Evolutionary conservation across 2,113 vertebrate species (phyloP), one percentile per base, ranked within the genome.

Genomic region (Apodemus speciosus): DNA sequence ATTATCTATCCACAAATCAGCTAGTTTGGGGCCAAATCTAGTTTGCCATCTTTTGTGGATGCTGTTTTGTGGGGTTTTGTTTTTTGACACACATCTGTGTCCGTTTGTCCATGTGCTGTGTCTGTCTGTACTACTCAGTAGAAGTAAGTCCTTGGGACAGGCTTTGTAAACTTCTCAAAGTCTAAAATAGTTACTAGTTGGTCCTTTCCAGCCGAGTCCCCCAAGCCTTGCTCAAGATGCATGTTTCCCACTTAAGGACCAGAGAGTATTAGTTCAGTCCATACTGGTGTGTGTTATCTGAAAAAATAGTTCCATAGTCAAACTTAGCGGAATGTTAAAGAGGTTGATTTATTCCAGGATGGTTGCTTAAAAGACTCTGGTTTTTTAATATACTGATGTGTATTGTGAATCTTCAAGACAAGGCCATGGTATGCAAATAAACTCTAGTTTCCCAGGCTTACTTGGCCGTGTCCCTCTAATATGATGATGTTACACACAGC

Each of bases 391-490:
- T 66, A 85, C 79, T 93, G 77, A 68, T 79, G 51, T 94, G 66
- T 89, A 90, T 94, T 94, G 95, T 95, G 95, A 95, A 85, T 96
- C 93, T 95, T 95, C n/a, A 92, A 90, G 96, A 89, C 71, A 87
- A 94, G 95, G 89, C 93, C 92, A 91, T 85, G 91, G 94, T 95
- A 91, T 91, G 40, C 87, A 96, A 95, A 94, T 96, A 88, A 95
- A 97, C 97, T 96, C 38, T 56, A 88, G 89, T 96, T 97, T 97
- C 95, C 89, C 96, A 97, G 91, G 92, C 95, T 94, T 85, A 15
- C 60, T 97, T 96, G 85, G 83, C 93, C 43, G 6, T 85, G 84
- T 71, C 32, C 76, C 62, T 53, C 53, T 8, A 2, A 89, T 75
- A 20, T 58, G 84, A 79, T 87, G 84, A 88, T 95, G 58, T 91